phyloP scores from a whole-genome alignment of 92 coral and sea anemone species.

The Pocillopora grandis region DNA sequence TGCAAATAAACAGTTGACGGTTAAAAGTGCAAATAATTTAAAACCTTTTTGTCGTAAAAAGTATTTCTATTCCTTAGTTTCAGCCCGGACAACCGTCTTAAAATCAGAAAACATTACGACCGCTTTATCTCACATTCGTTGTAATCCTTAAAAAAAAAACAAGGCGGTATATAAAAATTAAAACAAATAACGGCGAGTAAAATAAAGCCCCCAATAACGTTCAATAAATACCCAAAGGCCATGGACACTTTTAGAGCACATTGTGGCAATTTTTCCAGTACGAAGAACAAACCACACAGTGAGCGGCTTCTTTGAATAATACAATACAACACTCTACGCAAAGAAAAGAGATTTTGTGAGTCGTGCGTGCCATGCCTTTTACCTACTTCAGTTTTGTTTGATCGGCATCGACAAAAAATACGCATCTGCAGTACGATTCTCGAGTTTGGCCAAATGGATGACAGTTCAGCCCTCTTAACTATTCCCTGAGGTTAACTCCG shows the following conservation, averaged over 20 bases:
- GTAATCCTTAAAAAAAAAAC: background rate
- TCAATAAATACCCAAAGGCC: background rate
- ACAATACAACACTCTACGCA: background rate
- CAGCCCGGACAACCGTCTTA: too few species aligned
- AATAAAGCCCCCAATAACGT: background rate
- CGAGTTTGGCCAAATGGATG: constrained; percentile 9
- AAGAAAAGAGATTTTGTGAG: background rate
- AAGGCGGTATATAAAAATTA: background rate
- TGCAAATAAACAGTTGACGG: too few species aligned
- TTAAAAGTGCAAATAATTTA: too few species aligned
- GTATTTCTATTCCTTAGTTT: too few species aligned
- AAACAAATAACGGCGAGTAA: background rate
- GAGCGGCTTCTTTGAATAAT: background rate
- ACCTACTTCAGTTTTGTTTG: background rate
- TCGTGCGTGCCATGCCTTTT: background rate
- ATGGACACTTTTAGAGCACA: background rate
- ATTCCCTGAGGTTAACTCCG: background rate
- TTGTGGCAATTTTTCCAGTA: background rate
- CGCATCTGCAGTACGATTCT: background rate
- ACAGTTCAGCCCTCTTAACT: background rate
- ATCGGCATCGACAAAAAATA: background rate
- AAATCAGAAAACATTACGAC: too few species aligned
- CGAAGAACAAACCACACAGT: background rate
- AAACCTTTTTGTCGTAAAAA: too few species aligned
- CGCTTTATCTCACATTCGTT: too few species aligned